Evolutionary conservation across 2,888 invertebrate genomes (phyloP).

Genomic region (Geophilus truncorum): DNA sequence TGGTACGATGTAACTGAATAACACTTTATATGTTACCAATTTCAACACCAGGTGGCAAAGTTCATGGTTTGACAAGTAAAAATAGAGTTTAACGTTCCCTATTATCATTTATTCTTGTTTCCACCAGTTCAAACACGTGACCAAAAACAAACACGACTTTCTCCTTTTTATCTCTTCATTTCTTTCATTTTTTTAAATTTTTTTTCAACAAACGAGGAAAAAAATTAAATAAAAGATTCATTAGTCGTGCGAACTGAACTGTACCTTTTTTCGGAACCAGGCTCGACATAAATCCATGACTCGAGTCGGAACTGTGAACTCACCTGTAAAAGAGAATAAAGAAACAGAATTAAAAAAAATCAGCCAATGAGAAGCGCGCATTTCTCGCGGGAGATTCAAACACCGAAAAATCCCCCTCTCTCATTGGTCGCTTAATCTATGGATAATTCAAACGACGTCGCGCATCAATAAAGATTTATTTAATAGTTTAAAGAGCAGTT

Average conservation of each 20-base stretch:
- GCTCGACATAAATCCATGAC: constrained; percentile 18
- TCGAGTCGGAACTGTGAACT: constrained; percentile 9
- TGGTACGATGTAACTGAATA: no score
- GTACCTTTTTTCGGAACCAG: constrained; percentile 23
- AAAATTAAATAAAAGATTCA: background rate
- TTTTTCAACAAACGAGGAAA: background rate
- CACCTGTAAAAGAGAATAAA: background rate
- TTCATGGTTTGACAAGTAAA: no score
- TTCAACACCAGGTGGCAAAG: no score
- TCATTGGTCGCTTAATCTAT: no score
- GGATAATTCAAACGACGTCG: background rate
- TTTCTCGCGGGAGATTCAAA: background rate
- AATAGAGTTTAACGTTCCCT: no score
- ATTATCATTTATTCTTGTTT: no score
- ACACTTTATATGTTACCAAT: no score
- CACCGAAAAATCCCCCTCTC: no score
- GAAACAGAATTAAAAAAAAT: background rate
- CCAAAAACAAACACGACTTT: no score
- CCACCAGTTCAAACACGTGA: no score
- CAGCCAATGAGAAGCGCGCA: background rate
- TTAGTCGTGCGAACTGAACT: background rate
- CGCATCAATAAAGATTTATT: background rate
- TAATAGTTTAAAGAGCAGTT: background rate
- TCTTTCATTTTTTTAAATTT: background rate
- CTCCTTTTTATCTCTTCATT: background rate